Conservation (phyloP, 2,888 invertebrate species). For the Brenthis ino region DNA sequence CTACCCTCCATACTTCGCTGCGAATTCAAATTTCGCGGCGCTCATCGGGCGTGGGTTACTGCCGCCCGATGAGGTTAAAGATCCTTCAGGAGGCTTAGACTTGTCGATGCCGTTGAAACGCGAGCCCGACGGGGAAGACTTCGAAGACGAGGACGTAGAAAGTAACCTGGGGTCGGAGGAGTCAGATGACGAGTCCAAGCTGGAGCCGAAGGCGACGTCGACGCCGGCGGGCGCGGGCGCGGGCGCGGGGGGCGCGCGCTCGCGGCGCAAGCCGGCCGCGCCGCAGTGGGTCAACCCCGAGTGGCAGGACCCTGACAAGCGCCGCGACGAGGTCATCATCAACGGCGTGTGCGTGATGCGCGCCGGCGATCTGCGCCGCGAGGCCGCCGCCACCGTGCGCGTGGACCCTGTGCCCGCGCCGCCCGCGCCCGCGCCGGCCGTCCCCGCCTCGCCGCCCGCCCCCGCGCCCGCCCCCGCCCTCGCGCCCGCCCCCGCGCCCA, state of each 20-base stretch:
- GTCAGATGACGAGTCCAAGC: constrained; percentile 83
- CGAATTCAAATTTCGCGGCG: constrained; percentile 89
- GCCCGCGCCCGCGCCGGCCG: constrained; percentile 65
- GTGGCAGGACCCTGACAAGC: constrained; percentile 88
- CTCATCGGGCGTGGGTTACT: constrained; percentile 86
- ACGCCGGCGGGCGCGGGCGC: constrained; percentile 69
- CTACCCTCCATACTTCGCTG: constrained; percentile 90
- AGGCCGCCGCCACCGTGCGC: constrained; percentile 87
- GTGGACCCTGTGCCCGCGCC: constrained; percentile 90
- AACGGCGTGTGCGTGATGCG: constrained; percentile 97
- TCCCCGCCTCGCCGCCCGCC: constrained; percentile 43
- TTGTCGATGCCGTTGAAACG: constrained; percentile 93
- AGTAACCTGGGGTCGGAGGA: constrained; percentile 88
- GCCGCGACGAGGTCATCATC: constrained; percentile 91
- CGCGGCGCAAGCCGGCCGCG: constrained; percentile 94
- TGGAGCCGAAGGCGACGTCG: constrained; percentile 80
- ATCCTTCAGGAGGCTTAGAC: constrained; percentile 92
- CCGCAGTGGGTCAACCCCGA: constrained; percentile 99
- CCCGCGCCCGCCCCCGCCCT: constrained; percentile 51
- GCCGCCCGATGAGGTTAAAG: constrained; percentile 85
- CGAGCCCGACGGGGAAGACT: constrained; percentile 89
- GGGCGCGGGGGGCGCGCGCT: constrained; percentile 84
- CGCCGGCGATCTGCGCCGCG: constrained; percentile 87
- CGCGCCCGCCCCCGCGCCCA: constrained; percentile 48
- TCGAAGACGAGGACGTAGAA: constrained; percentile 90